Evolutionary conservation across 2,888 invertebrate genomes (phyloP).

Genomic region (Sylvicola cinctus): DNA sequence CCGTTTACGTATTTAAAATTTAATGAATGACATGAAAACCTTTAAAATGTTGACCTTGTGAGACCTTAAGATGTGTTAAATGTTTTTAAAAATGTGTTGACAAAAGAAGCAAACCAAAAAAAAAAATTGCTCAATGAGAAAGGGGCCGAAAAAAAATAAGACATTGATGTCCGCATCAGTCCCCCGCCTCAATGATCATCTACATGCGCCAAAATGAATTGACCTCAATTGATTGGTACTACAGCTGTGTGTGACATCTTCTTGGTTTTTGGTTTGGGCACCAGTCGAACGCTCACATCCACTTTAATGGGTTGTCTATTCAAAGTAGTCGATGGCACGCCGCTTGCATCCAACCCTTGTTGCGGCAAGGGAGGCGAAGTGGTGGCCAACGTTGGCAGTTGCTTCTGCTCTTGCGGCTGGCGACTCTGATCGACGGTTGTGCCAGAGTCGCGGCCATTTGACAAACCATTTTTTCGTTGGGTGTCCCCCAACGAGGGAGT

Average conservation of each 20-base stretch:
- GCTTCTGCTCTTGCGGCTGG: conserved; percentile 2
- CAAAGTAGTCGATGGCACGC: conserved; percentile 9
- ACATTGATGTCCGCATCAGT: too few species aligned
- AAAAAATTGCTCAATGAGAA: too few species aligned
- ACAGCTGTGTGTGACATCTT: conserved; percentile 3
- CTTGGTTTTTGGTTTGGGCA: conserved; percentile 32
- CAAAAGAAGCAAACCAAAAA: too few species aligned
- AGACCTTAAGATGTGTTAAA: too few species aligned
- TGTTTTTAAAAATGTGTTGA: too few species aligned
- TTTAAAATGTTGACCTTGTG: too few species aligned
- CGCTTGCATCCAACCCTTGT: conserved; percentile 5
- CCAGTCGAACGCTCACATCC: conserved; percentile 54
- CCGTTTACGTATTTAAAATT: too few species aligned
- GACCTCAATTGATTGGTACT: not conserved
- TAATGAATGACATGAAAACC: too few species aligned
- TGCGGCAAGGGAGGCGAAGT: conserved; percentile 12
- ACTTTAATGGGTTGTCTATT: conserved; percentile 41
- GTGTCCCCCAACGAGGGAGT: conserved; percentile 4
- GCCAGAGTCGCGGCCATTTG: too few species aligned
- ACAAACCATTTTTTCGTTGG: conserved; percentile 5
- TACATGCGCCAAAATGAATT: too few species aligned
- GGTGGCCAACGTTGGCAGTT: conserved; percentile 8
- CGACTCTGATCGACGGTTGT: not conserved
- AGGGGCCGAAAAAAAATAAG: too few species aligned
- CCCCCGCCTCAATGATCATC: too few species aligned